A percentile compares a stretch with the other conserved stretches of the same genome.
Conservation (phyloP, 2,113 vertebrate species). For the Tetrao urogallus region DNA sequence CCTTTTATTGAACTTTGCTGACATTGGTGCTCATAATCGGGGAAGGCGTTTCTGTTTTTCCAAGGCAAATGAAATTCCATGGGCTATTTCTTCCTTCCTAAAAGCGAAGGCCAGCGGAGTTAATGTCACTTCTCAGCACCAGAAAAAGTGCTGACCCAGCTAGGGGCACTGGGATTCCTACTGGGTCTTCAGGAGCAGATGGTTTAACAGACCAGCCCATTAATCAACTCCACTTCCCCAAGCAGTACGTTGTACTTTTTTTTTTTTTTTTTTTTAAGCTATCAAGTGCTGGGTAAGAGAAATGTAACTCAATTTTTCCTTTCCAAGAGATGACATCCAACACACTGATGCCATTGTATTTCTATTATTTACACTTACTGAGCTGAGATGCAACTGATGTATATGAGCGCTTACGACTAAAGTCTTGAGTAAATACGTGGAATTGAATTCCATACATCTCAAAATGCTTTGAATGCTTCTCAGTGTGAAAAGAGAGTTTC, state of each 20-base stretch:
- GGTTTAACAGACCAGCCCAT: conserved; percentile 64
- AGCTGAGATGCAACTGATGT: conserved; percentile 76
- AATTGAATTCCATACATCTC: conserved; percentile 58
- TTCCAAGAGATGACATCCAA: background rate
- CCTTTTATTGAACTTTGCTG: background rate
- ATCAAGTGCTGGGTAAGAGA: conserved; percentile 53
- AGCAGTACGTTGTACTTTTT: conserved; percentile 6
- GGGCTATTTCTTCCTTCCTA: conserved; percentile 69
- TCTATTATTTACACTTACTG: conserved; percentile 61
- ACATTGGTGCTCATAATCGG: background rate
- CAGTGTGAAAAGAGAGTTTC: conserved; percentile 16
- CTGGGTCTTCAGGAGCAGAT: conserved; percentile 71
- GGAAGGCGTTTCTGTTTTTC: conserved; percentile 12
- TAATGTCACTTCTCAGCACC: conserved; percentile 75
- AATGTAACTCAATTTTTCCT: background rate
- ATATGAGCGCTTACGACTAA: conserved; percentile 48
- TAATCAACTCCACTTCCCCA: conserved; percentile 74
- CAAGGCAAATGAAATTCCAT: conserved; percentile 71
- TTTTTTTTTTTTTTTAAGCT: background rate
- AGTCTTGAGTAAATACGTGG: conserved; percentile 59
- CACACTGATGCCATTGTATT: conserved; percentile 42
- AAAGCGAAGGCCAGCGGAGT: conserved; percentile 52
- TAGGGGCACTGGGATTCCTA: conserved; percentile 71
- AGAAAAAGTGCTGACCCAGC: conserved; percentile 80
- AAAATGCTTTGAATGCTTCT: conserved; percentile 31